Evolutionary conservation across 2,797 vertebrate genomes (phyloP).

Genomic region (Uromys caudimaculatus): DNA sequence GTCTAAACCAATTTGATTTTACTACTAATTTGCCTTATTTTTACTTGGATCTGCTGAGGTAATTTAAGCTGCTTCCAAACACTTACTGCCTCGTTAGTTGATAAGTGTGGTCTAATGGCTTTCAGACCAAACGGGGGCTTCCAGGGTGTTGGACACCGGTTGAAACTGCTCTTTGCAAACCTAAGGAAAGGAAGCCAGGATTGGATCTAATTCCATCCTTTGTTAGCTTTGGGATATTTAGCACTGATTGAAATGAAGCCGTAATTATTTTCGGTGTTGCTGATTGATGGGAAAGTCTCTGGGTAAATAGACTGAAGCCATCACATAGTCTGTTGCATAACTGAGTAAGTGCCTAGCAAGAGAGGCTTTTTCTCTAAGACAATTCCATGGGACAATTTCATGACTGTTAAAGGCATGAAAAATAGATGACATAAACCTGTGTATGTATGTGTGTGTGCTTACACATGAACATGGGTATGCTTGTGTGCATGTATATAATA

Average conservation of each 20-base stretch:
- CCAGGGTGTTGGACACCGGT: slow-evolving; percentile 54
- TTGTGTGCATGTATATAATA: neutral
- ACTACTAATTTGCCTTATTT: slow-evolving; percentile 84
- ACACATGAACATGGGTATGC: neutral
- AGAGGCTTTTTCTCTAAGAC: neutral
- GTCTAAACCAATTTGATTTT: slow-evolving; percentile 80
- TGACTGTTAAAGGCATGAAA: neutral
- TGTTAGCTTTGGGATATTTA: slow-evolving; percentile 76
- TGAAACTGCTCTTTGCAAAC: slow-evolving; percentile 59
- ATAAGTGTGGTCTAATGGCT: slow-evolving; percentile 75
- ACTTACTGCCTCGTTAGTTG: slow-evolving; percentile 77
- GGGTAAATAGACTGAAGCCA: slow-evolving; percentile 47
- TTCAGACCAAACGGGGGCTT: slow-evolving; percentile 65
- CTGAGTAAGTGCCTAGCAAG: neutral
- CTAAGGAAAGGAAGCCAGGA: slow-evolving; percentile 63
- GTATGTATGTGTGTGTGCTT: neutral
- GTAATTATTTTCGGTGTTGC: slow-evolving; percentile 72
- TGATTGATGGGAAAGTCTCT: slow-evolving; percentile 59
- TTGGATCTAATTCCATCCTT: slow-evolving; percentile 70
- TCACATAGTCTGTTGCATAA: neutral
- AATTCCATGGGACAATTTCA: slow-evolving; percentile 20
- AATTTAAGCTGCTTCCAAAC: slow-evolving; percentile 79
- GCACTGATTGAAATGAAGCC: slow-evolving; percentile 75
- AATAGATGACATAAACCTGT: neutral
- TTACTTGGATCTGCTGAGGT: slow-evolving; percentile 77